Evolutionary conservation across 1,140 invertebrate species (phyloP).

Genomic region (Gryon sp.): DNA sequence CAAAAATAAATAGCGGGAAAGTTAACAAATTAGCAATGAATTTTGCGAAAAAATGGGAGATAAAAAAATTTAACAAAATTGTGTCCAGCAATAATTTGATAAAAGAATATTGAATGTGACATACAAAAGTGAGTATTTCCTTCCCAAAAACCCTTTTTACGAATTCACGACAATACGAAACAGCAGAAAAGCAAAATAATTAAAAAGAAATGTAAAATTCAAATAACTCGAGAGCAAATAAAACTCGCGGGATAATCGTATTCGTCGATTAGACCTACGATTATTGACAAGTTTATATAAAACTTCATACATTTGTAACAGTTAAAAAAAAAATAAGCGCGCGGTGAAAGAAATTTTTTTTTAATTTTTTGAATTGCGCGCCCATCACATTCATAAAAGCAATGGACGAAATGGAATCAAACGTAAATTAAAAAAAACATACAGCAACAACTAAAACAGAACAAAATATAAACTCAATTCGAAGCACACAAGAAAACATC

Average conservation of each 20-base stretch:
- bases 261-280: neutral
- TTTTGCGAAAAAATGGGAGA: too few species aligned
- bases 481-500: slow-evolving; percentile 1
- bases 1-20: too few species aligned
- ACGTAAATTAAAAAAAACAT: neutral
- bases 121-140: neutral
- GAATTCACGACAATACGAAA: slow-evolving; percentile 67
- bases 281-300: slow-evolving; percentile 50
- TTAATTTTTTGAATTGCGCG: neutral
- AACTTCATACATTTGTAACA: slow-evolving; percentile 54
- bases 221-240: slow-evolving; percentile 18
- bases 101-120: slow-evolving; percentile 20
- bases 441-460: neutral
- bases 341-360: slow-evolving; percentile 4
- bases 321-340: slow-evolving; percentile 23
- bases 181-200: slow-evolving; percentile 31
- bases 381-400: slow-evolving; percentile 13
- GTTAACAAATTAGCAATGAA: too few species aligned
- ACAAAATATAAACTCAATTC: neutral
- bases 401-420: slow-evolving; percentile 31
- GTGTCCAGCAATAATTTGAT: too few species aligned
- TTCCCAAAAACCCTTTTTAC: slow-evolving; percentile 35
- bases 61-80: too few species aligned
- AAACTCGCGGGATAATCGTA: slow-evolving; percentile 7
- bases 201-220: neutral